phyloP scores from a whole-genome alignment of 1,140 invertebrate genomes.

The Orius laevigatus region DNA sequence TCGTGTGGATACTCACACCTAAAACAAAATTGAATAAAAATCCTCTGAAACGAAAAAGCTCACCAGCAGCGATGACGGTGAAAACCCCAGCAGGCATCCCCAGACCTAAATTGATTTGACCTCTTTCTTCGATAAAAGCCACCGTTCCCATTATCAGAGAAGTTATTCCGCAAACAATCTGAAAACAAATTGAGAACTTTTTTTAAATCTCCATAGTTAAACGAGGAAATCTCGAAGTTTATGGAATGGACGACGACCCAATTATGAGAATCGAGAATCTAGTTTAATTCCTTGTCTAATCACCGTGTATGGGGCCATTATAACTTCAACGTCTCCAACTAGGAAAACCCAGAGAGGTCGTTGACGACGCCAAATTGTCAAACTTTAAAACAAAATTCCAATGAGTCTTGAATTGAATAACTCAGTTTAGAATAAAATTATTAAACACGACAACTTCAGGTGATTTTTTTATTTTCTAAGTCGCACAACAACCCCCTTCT shows the following conservation, averaged over 20 bases:
- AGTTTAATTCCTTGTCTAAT: too few relatives aligned
- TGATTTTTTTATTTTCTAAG: too few relatives aligned
- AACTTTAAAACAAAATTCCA: too few relatives aligned
- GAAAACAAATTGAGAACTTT: conserved; percentile 13
- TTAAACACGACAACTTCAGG: too few relatives aligned
- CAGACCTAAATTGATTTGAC: conserved; percentile 36
- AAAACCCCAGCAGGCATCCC: conserved; percentile 39
- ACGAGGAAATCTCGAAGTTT: neutral
- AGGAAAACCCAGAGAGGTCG: neutral
- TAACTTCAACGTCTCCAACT: too few relatives aligned
- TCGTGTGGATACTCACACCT: conserved; percentile 30
- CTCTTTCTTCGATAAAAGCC: conserved; percentile 40
- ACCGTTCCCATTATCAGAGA: conserved; percentile 43
- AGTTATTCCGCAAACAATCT: conserved; percentile 45
- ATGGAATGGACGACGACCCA: neutral
- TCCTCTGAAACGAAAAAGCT: neutral
- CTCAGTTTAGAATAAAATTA: too few relatives aligned
- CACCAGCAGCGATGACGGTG: conserved; percentile 40
- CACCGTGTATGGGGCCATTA: too few relatives aligned
- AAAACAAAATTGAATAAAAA: conserved; percentile 12
- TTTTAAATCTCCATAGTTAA: neutral
- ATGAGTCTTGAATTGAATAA: too few relatives aligned
- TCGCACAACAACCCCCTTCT: too few relatives aligned
- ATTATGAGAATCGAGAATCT: too few relatives aligned
- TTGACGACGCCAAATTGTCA: neutral